Base-by-base conservation (phyloP, 1,140 invertebrate genomes). In the Camponotus vicinus region DNA sequence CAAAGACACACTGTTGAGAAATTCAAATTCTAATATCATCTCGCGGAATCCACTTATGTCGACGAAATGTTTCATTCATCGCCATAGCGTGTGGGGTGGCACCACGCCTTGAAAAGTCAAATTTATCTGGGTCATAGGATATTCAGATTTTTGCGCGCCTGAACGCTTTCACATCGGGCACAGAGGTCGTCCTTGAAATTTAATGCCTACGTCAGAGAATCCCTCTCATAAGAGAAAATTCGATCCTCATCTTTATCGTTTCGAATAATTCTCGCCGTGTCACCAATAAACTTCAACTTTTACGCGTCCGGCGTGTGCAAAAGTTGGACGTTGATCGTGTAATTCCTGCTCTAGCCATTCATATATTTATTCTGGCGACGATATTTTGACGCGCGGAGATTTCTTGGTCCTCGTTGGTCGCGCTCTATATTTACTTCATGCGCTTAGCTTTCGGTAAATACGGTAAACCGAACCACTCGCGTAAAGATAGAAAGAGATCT, bases 51-150 rank as follows among this genome's bases (percentile, higher is more conserved):
- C 52, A 66, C 73, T 84, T 88, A 70, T n/a, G 5, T 42, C 40
- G 5, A 57, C 52, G 69, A 88, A 88, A 89, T 88, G 88, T 89
- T 89, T 89, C 88, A 88, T 89, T 88, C 88, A 86, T 89, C 57
- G 42, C 40, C n/a, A 55, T 37, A 8, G 55, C 7, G 57, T 21
- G 32, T 59, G 27, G 11, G 55, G 49, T 9, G 32, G 21, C 55
- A 40, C 2, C 52, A 5, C 69, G 40, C 32, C 55, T 63, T 75
- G 55, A 83, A 73, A 83, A 83, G 59, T 77, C 71, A 49, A 88
- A 70, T 77, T 85, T 78, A 77, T 73, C 73, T 45, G 52, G 79
- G 71, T 77, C 87, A 88, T 21, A 63, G 57, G 18, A 66, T 84
- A 67, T 67, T 82, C 42, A 83, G 80, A 63, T 84, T 76, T 88